Percentiles rank a stretch among this genome's conserved stretches.
phyloP scores from a whole-genome alignment of 2,888 invertebrate species.

The Ischnura elegans region DNA sequence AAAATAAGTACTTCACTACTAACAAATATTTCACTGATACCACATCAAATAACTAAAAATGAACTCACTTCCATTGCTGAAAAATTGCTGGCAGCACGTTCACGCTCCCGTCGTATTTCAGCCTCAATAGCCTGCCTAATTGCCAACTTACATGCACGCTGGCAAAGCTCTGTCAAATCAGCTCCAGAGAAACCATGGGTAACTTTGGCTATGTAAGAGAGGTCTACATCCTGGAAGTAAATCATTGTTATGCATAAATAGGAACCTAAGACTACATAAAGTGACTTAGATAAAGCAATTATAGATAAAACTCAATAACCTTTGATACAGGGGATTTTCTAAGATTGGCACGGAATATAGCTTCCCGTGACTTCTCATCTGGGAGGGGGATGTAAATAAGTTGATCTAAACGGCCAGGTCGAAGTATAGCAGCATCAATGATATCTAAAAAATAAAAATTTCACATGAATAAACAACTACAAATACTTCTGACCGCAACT shows the following conservation, averaged over 20 bases:
- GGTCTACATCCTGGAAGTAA: constrained; percentile 88
- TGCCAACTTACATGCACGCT: constrained; percentile 98
- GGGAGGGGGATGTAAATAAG: constrained; percentile 99
- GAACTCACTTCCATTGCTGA: constrained; percentile 91
- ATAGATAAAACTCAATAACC: constrained; percentile 75
- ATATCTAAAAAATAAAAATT: constrained; percentile 85
- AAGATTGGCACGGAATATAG: constrained; percentile 96
- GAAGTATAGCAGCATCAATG: constrained; percentile 98
- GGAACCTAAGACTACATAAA: not conserved
- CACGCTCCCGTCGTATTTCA: constrained; percentile 94
- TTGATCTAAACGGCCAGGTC: constrained; percentile 99
- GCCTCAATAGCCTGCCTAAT: constrained; percentile 98
- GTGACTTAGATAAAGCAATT: constrained; percentile 57
- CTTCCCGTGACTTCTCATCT: constrained; percentile 98
- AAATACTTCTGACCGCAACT: too few species aligned
- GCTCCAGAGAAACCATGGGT: constrained; percentile 99
- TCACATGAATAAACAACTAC: constrained; percentile 53
- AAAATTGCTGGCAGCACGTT: constrained; percentile 87
- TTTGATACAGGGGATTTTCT: constrained; percentile 97
- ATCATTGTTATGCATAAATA: not conserved
- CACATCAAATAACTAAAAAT: not conserved
- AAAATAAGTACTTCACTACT: too few species aligned
- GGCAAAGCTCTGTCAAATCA: constrained; percentile 99
- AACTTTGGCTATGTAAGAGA: constrained; percentile 82
- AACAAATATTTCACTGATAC: too few species aligned